Evolutionary conservation across 2,888 invertebrate genomes (phyloP).

Genomic region (Anoplius nigerrimus): DNA sequence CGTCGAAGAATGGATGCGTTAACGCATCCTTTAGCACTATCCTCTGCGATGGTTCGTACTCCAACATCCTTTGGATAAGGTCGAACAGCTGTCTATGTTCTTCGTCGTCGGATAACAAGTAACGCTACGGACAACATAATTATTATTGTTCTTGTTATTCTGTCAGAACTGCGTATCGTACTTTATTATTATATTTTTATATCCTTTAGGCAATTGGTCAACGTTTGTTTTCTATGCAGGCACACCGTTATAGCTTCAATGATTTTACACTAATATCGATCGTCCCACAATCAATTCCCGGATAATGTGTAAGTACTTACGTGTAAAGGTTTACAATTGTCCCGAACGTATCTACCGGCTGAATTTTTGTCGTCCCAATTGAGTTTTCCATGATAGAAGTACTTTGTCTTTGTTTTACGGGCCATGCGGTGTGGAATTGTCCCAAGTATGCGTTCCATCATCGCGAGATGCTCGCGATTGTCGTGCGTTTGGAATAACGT

Average conservation of each 20-base stretch:
- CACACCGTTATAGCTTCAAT: too few species aligned
- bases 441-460: conserved; percentile 99
- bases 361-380: conserved; percentile 99
- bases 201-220: too few species aligned
- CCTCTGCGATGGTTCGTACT: conserved; percentile 95
- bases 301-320: conserved; percentile 77
- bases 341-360: conserved; percentile 97
- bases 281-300: not conserved
- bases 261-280: too few species aligned
- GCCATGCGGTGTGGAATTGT: conserved; percentile 96
- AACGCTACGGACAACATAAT: conserved; percentile 81
- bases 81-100: conserved; percentile 97
- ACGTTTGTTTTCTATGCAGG: too few species aligned
- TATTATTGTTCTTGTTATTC: not conserved
- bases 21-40: conserved; percentile 92
- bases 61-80: conserved; percentile 95
- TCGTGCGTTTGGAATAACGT: conserved; percentile 99
- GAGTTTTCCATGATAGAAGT: conserved; percentile 97
- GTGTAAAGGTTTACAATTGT: conserved; percentile 96
- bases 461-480: conserved; percentile 99
- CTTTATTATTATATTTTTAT: too few species aligned
- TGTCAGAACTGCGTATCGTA: not conserved
- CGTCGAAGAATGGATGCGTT: conserved; percentile 94
- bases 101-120: conserved; percentile 89
- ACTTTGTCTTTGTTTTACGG: conserved; percentile 95